Evolutionary conservation across 1,140 invertebrate genomes (phyloP).

Genomic region (Delia radicum): DNA sequence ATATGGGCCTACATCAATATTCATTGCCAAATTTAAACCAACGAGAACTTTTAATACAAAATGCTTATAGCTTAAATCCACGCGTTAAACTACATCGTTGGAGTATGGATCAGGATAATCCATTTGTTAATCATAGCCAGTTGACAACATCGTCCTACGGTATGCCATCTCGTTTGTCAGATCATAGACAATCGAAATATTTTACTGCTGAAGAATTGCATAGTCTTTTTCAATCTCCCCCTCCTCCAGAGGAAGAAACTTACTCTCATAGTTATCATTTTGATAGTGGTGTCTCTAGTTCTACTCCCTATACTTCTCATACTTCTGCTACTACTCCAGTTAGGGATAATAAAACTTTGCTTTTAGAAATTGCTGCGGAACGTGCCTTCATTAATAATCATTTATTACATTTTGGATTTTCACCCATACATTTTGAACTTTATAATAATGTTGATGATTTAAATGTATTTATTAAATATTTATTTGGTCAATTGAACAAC

Average conservation of each 20-base stretch:
- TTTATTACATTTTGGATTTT: constrained; percentile 9
- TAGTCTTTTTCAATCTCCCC: background rate
- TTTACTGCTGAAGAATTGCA: background rate
- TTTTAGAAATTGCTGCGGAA: background rate
- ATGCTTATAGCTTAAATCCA: background rate
- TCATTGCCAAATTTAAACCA: background rate
- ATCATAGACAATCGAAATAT: background rate
- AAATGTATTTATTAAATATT: constrained; percentile 21
- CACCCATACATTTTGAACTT: constrained; percentile 11
- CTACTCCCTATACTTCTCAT: background rate
- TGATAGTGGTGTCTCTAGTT: background rate
- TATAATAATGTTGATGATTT: constrained; percentile 19
- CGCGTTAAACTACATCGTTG: background rate
- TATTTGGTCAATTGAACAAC: constrained; percentile 3
- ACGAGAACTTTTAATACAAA: background rate
- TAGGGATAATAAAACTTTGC: background rate
- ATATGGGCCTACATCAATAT: background rate
- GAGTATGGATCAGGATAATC: background rate
- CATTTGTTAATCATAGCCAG: background rate
- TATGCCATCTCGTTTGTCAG: background rate
- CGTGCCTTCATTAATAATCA: constrained; percentile 15
- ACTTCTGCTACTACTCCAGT: background rate
- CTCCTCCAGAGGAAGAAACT: background rate
- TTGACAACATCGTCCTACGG: background rate
- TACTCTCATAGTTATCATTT: background rate